Base-by-base conservation (phyloP, 2,888 invertebrate species). In the Campoplex nolae region DNA sequence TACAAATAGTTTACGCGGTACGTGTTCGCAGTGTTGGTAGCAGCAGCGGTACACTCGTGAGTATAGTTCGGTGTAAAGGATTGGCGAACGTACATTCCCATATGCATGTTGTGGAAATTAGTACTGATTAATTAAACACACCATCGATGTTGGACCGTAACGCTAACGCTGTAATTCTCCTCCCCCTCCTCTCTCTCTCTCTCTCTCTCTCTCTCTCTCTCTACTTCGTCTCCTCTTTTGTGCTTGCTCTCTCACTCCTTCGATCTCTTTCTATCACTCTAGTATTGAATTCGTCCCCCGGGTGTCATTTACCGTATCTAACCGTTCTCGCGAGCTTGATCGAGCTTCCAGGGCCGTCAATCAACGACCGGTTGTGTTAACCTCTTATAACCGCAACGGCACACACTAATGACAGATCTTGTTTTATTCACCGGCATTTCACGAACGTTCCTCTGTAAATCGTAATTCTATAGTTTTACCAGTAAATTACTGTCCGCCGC, bases 121-220 rank as follows among this genome's bases (percentile, higher is more conserved):
- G 80, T 84, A 81, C 81, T 86, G 86, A 86, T 86, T 86, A 86
- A 86, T 86, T 84, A 84, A 81, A 84, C 77, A 78, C 74, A 16
- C 32, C 62, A 32, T 62, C 62, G 62, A 62, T 62, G 32, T 62
- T 62, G 32, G 32, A 32, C 73, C 35, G 80, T 32, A 76, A 78
- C 78, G 74, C 70, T 38, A 42, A 42, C 70, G 35, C 48, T 54
- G 45, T 73, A 45, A 42, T 65, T 78, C 79, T 71, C 62, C 62
- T 65, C 4, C 45, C 6, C 6, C 6, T 6, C 6, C 38, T 6
- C 38, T 38, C 38, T 38, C 6, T 38, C 38, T 38, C 6, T 38
- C 38, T 38, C 38, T 6, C 38, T 1, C 38, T 38, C 6, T 1
- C 1, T 6, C 38, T 3, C 38, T 38, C 6, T 32, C 42, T 54